Evolutionary conservation across 2,113 vertebrate genomes (phyloP), one percentile per base, ranked within the genome.

Genomic region (Odontophorus gujanensis): DNA sequence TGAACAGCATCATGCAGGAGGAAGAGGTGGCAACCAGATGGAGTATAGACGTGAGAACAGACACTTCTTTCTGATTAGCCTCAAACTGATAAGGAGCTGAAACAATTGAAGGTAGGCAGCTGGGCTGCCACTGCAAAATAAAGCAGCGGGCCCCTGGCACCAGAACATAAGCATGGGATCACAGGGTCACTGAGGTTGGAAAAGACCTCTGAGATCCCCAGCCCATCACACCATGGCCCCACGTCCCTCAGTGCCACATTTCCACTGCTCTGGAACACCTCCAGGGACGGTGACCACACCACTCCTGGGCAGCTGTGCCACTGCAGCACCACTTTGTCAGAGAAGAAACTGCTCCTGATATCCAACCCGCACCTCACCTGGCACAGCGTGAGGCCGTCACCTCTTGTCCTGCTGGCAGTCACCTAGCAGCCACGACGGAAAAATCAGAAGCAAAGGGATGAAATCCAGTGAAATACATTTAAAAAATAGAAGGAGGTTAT

Each of bases 21-120:
- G 61, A 57, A 43, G 58, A 87, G 53, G 53, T 30, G 74, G 43
- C 53, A 76, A 30, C 9, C 45, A 61, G 53, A 45, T 1, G 4
- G 57, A 53, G 83, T 3, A 3, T 0, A 24, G 22, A 1, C 7
- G 13, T 7, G 43, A 43, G 66, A 77, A 92, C 1, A 13, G 43
- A 89, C 68, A 43, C 6, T 1, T 21, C 50, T 5, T 85, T 51
- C 63, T 43, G 38, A 30, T 67, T 43, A 72, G 61, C 66, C 51
- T 76, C 58, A 7, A 8, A 1, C 22, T 57, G 55, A 92, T 93
- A 67, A 93, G 30, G 88, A 85, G 58, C 71, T 65, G 47, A 81
- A 92, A 32, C 32, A 85, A 86, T 12, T 71, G 68, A 50, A 65
- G 22, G 2, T 72, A 73, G 68, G 57, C 61, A 59, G 63, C 19